Evolutionary conservation across 2,797 vertebrate species (phyloP), one percentile per base, ranked within the genome.

Genomic region (Eulemur albifrons): DNA sequence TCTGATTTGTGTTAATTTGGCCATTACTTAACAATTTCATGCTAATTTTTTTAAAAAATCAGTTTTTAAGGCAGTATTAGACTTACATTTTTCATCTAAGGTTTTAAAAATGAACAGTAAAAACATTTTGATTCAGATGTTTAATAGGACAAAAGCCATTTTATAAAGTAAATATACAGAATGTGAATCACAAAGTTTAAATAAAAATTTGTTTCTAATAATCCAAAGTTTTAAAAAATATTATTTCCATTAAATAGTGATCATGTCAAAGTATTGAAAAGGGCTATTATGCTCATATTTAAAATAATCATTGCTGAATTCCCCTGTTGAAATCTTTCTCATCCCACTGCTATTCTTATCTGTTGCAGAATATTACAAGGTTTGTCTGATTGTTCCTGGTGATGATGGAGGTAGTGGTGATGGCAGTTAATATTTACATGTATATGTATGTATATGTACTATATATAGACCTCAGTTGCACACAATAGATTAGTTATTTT

Each of bases 1-100:
- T 98, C 95, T 98, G 97, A 98, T 98, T 98, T 98, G 91, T 98
- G 97, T 97, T 98, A 98, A 98, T 98, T 97, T 97, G 86, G 94
- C 77, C 84, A 98, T 95, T 98, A 96, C 83, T 97, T 98, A 97
- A 93, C 32, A 97, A 97, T 98, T 98, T 97, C 82, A 97, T 96
- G 95, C 94, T 97, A 97, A 97, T 97, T 96, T 97, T 97, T 61
- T 80, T 4, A 1, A 90, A 95, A 12, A 95, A 96, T 98, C 80
- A 95, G 91, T 73, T 98, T 96, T 76, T 97, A 95, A 98, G 89
- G 67, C 54, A 70, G 30, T 93, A 81, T 89, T 84, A 59, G 15
- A 95, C 86, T 96, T 96, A 96, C 92, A 57, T 89, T 97, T 94
- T 81, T 20, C 57, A 79, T 96, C 61, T 95, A 89, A 83, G 30